Evolutionary conservation across 2,888 invertebrate genomes (phyloP).

Genomic region (Rhagonycha fulva): DNA sequence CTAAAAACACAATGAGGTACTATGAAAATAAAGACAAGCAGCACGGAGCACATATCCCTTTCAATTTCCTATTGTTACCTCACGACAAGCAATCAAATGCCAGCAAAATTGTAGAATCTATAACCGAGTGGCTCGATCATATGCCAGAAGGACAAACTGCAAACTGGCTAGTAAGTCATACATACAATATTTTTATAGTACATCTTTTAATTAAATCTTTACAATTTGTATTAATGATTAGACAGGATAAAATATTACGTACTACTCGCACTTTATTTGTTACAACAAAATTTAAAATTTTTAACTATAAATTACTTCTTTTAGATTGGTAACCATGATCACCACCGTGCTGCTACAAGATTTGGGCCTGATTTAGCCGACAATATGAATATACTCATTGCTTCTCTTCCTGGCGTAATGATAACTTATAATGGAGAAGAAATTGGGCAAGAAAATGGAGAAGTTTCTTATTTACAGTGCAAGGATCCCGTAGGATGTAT

Average conservation of each 20-base stretch:
- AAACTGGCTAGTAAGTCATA: constrained; percentile 73
- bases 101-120: constrained; percentile 62
- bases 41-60: constrained; percentile 73
- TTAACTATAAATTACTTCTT: constrained; percentile 68
- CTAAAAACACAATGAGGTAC: constrained; percentile 65
- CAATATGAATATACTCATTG: constrained; percentile 79
- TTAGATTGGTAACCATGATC: constrained; percentile 78
- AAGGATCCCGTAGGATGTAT: constrained; percentile 63
- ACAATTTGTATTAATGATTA: too few species aligned
- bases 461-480: constrained; percentile 56
- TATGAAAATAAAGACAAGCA: constrained; percentile 58
- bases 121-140: constrained; percentile 68
- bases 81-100: constrained; percentile 63
- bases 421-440: constrained; percentile 89
- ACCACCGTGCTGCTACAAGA: constrained; percentile 69
- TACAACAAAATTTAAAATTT: too few species aligned
- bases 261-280: too few species aligned
- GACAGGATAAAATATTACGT: too few species aligned
- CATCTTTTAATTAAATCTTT: too few species aligned
- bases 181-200: too few species aligned
- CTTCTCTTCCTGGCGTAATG: constrained; percentile 82
- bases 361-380: constrained; percentile 71
- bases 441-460: constrained; percentile 70
- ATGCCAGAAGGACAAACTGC: constrained; percentile 65
- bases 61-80: constrained; percentile 75